phyloP scores from a whole-genome alignment of 1,140 invertebrate species.

The Eupristina koningsbergeri region DNA sequence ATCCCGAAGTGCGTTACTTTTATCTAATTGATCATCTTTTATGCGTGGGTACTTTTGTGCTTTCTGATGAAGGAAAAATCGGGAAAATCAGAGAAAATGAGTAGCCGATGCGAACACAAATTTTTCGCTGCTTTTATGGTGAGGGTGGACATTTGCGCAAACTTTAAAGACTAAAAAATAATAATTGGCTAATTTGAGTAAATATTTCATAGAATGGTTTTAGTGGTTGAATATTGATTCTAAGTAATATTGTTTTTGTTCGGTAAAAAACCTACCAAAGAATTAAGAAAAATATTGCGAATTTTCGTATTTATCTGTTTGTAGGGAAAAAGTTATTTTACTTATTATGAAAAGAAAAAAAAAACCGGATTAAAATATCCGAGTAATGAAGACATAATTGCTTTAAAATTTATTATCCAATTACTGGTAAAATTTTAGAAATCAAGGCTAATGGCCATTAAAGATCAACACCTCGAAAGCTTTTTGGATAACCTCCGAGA shows the following conservation, averaged over 20 bases:
- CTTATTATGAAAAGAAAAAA: no score
- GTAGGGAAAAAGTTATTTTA: neutral
- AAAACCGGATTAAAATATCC: neutral
- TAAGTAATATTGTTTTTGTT: neutral
- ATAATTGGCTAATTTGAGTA: neutral
- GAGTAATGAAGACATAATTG: neutral
- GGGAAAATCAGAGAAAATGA: neutral
- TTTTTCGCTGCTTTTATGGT: neutral
- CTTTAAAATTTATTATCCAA: neutral
- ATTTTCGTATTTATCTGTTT: neutral
- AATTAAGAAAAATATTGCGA: neutral
- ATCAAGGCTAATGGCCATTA: neutral
- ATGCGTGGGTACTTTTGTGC: neutral
- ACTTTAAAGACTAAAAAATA: neutral
- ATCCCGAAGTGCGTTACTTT: neutral
- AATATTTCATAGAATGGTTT: neutral
- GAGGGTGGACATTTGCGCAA: neutral
- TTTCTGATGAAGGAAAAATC: neutral
- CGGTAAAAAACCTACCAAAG: no score
- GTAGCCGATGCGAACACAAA: neutral
- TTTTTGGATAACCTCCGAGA: no score
- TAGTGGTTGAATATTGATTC: no score
- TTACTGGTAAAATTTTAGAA: neutral
- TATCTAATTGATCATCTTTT: constrained; percentile 6
- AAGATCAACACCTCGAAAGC: neutral